A percentile compares a stretch with the other conserved stretches of the same genome.
phyloP scores from a whole-genome alignment of 2,888 invertebrate genomes.

The Coleophora flavipennella region DNA sequence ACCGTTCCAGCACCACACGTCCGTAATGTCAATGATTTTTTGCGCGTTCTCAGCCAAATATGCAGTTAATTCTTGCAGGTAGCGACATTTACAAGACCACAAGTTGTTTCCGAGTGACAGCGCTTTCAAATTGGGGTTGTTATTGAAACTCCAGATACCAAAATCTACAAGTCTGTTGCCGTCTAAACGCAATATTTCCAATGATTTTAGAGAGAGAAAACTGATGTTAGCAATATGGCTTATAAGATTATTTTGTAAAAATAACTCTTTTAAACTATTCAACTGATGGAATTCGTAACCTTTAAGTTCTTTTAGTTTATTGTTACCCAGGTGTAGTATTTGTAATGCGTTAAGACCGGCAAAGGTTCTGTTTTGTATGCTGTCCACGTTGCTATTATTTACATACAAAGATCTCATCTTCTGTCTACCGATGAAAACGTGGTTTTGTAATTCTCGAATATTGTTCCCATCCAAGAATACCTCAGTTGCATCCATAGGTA shows the following conservation, averaged over 20 bases:
- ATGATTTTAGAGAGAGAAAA: slow-evolving; percentile 81
- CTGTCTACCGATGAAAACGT: slow-evolving; percentile 91
- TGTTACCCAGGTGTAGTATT: slow-evolving; percentile 88
- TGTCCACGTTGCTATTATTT: slow-evolving; percentile 87
- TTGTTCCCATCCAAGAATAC: slow-evolving; percentile 94
- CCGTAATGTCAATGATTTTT: slow-evolving; percentile 83
- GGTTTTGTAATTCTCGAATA: slow-evolving; percentile 85
- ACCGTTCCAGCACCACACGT: slow-evolving; percentile 86
- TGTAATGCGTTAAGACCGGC: slow-evolving; percentile 85
- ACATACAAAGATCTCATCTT: slow-evolving; percentile 89
- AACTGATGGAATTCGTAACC: slow-evolving; percentile 90
- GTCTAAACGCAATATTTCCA: slow-evolving; percentile 86
- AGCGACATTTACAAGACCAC: slow-evolving; percentile 94
- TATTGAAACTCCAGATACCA: slow-evolving; percentile 83
- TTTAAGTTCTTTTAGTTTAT: slow-evolving; percentile 83
- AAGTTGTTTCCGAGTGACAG: slow-evolving; percentile 86
- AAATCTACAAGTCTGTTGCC: slow-evolving; percentile 87
- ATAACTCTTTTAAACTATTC: slow-evolving; percentile 83
- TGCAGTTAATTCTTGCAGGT: slow-evolving; percentile 85
- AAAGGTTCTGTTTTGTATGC: slow-evolving; percentile 92
- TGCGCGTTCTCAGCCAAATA: slow-evolving; percentile 87
- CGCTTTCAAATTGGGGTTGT: slow-evolving; percentile 79
- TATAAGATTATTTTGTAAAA: slow-evolving; percentile 88
- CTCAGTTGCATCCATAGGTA: slow-evolving; percentile 96
- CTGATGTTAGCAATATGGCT: slow-evolving; percentile 85